Base-by-base conservation (phyloP, 64 coral and sea anemone genomes). In the Astreopora myriophthalma region DNA sequence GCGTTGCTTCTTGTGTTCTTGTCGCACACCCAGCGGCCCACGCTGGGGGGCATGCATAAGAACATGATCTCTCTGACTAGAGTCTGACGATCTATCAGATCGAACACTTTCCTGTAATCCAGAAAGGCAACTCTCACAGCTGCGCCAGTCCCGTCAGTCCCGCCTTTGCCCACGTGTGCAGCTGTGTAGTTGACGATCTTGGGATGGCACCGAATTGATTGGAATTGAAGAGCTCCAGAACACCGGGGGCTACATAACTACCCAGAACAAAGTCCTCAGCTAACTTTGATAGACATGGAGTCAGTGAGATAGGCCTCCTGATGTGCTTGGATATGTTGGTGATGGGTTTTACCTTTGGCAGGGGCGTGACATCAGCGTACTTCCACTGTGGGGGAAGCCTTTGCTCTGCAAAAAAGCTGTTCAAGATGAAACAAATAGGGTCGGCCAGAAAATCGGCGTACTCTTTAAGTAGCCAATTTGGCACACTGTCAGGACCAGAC, bases 201-300 rank as follows among this genome's bases (percentile, higher is more conserved):
- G 40, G 40, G 11, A 44, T 44, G 40, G 40, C 40, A 44, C 40
- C 2, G 40, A 44, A 44, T 10, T 44, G 40, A 10, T 44, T 44
- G 11, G 40, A 10, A 10, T 44, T 0, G 11, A 44, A 8, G 40
- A 44, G 6, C 11, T 44, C 11, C 40, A 44, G 40, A 10, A 44
- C 11, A 44, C 0, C 40, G 40, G 40, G 40, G 2, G 6, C 40
- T 8, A 44, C 40, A 44, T 44, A 44, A 6, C 6, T 44, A 8
- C 6, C 6, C 40, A 44, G 6, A 10, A 44, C 40, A 44, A 44
- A 44, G 40, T 44, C 40, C 40, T 44, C 40, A 8, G 84, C 84
- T 37, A 87, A 26, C 75, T 94, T 94, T 55, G 92, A 94, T 20
- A 92, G 29, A n/a, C 58, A 12, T 17, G 91, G 58, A 12, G 82